Base-by-base conservation (phyloP, 1,140 invertebrate species). In the Brachionus calyciflorus region DNA sequence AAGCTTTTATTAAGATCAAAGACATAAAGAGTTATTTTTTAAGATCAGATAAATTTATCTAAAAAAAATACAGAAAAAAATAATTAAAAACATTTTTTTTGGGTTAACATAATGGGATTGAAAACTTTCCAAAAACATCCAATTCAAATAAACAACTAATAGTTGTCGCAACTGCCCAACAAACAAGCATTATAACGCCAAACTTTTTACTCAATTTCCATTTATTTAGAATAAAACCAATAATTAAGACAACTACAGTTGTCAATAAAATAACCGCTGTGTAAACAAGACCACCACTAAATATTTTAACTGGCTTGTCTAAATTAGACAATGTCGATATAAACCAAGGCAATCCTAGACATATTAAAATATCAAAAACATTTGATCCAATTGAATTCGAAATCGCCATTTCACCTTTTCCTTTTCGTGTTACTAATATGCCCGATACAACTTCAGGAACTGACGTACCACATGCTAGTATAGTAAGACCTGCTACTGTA, bases 391-490 rank as follows among this genome's bases (percentile, higher is more conserved):
- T 82, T 44, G 84, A 85, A 75, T 83, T 84, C 24, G 84, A 84
- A 1, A 85, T 81, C 33, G 84, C 83, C 84, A 85, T 85, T 53
- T 85, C 84, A n/a, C 83, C 83, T 77, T 81, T 83, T 24, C 83
- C 82, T 79, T 85, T 82, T 70, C 84, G 83, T 44, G 86, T 85
- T 9, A 87, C 86, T 77, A 87, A 86, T 19, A 87, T 84, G 79
- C 84, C 85, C 9, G 86, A 87, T 44, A 87, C 85, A 7, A 87
- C 79, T 78, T 87, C 86, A 10, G 86, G 86, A 26, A 87, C 85
- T 77, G 83, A 85, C 7, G 86, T 87, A n/a, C 86, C 86, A 51
- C 85, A 86, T 2, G 86, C 86, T 26, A 87, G 78, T 41, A 87
- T 82, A 30, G 86, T 87, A 41, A 87, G 78, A 3, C 86, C 86